Evolutionary conservation across 2,113 vertebrate genomes (phyloP).

Genomic region (Urocolius indicus): DNA sequence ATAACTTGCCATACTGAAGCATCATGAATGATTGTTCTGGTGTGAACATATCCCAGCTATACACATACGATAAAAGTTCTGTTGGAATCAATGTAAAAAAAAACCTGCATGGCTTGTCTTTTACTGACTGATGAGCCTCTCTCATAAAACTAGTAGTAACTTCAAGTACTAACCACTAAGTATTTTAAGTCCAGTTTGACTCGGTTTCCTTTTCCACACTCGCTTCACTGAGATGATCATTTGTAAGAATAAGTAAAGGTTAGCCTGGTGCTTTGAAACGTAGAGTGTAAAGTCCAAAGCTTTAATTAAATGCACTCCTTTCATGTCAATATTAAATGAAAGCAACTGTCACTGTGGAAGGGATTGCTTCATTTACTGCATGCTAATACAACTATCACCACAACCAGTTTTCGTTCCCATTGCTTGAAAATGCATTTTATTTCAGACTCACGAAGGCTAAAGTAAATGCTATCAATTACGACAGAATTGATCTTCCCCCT

Average conservation of each 20-base stretch:
- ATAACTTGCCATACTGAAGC: not conserved
- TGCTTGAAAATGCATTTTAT: not conserved
- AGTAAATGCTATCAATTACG: not conserved
- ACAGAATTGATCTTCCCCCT: not conserved
- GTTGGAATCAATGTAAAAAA: not conserved
- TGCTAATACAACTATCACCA: not conserved
- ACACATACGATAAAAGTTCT: rapidly evolving
- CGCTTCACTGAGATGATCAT: not conserved
- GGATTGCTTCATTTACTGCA: not conserved
- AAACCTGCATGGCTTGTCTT: not conserved
- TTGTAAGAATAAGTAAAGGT: not conserved
- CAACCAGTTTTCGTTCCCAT: not conserved
- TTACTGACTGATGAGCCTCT: rapidly evolving
- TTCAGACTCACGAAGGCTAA: not conserved
- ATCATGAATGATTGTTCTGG: not conserved
- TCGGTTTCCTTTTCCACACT: not conserved
- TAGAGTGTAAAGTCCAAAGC: not conserved
- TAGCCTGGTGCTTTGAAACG: not conserved
- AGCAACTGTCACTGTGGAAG: not conserved
- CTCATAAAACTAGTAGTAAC: not conserved
- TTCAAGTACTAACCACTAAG: not conserved
- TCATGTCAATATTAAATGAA: slow-evolving; percentile 16
- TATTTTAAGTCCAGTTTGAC: not conserved
- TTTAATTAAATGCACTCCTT: slow-evolving; percentile 1
- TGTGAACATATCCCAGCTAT: not conserved